Conservation (phyloP, 2,797 vertebrate species). For the Cossypha niveicapilla region DNA sequence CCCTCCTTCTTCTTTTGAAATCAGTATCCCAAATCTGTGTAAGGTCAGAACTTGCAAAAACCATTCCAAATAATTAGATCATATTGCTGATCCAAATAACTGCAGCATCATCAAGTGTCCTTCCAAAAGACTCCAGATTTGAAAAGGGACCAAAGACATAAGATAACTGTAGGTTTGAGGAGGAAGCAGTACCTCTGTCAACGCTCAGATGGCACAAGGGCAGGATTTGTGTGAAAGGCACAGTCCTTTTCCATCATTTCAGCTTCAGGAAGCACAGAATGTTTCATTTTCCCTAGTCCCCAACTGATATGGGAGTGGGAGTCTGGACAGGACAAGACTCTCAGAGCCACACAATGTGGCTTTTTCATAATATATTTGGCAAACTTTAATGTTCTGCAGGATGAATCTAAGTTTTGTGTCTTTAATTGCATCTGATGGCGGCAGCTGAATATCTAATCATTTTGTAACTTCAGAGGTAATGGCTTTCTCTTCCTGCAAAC, state of each 20-base stretch:
- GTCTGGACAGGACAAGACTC: not conserved
- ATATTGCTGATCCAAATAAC: not conserved
- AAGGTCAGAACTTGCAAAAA: not conserved
- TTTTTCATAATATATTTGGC: conserved; percentile 18
- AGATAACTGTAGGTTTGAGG: not conserved
- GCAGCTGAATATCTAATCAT: conserved; percentile 67
- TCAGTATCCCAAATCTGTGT: not conserved
- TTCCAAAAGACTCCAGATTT: not conserved
- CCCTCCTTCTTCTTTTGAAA: not conserved
- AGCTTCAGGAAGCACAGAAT: not conserved
- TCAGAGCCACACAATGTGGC: not conserved
- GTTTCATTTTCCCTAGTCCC: not conserved
- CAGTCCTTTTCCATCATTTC: not conserved
- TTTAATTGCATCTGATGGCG: conserved; percentile 43
- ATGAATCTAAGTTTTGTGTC: not conserved
- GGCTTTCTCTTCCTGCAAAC: conserved; percentile 59
- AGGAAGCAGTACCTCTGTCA: not conserved
- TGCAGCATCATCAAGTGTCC: not conserved
- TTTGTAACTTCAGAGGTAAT: conserved; percentile 62
- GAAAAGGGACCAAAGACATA: not conserved
- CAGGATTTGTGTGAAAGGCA: not conserved
- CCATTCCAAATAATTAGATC: not conserved
- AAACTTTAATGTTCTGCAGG: not conserved
- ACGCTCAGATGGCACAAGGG: not conserved
- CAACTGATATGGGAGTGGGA: not conserved